These are phyloP conservation scores for Sphyrna mokarran DNA, from an alignment of 2,113 vertebrate genomes.

Conservation along the genomic window DNA sequence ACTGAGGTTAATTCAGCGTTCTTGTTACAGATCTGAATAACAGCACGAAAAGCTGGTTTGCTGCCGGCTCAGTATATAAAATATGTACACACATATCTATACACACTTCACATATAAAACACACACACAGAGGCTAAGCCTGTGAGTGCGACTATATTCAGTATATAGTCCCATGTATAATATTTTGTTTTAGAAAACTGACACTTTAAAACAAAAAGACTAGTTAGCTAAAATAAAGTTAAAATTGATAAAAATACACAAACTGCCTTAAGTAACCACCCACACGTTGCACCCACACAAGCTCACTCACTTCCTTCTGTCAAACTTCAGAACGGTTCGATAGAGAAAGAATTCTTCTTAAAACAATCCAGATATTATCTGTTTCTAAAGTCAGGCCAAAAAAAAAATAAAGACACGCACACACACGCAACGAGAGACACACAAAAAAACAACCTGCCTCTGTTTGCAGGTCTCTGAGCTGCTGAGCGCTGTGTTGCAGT, in stretches of 20 bases:
- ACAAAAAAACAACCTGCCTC: slow-evolving; percentile 42
- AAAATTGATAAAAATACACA: slow-evolving; percentile 45
- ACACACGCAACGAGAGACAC: background rate
- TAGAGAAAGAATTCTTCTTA: background rate
- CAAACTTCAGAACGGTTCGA: background rate
- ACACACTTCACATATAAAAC: background rate
- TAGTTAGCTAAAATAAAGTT: background rate
- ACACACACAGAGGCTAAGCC: background rate
- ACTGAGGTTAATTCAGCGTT: slow-evolving; percentile 42
- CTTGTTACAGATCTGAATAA: slow-evolving; percentile 46
- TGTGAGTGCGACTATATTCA: background rate
- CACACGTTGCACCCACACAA: slow-evolving; percentile 36
- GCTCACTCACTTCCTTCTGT: slow-evolving; percentile 34
- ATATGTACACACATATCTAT: background rate
- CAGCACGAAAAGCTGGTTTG: slow-evolving; percentile 15
- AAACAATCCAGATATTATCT: background rate
- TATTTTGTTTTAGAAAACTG: background rate
- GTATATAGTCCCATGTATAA: background rate
- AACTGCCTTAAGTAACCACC: background rate
- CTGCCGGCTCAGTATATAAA: background rate
- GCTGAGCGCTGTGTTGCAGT: slow-evolving; percentile 40
- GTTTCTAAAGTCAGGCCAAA: background rate
- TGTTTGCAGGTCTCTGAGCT: slow-evolving; percentile 37
- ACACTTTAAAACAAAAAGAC: background rate
- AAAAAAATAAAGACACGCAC: background rate